These are phyloP conservation scores for Dipus sagitta DNA, from an alignment of 2,797 vertebrate genomes.

Conservation along the genomic window DNA sequence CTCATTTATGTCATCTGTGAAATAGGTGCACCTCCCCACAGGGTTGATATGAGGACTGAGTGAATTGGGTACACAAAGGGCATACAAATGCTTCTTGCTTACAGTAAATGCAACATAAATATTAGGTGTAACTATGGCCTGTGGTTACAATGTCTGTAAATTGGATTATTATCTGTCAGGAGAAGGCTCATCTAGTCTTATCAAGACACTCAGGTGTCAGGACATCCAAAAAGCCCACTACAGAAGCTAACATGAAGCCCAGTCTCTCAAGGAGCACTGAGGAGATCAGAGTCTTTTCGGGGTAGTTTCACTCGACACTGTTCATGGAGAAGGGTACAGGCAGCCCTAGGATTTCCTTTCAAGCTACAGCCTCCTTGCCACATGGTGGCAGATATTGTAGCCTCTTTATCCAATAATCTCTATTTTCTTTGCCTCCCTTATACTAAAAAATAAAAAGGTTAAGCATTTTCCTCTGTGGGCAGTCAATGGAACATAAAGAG, in stretches of 20 bases:
- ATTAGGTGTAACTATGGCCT: constrained; percentile 17
- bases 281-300: background rate
- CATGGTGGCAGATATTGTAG: background rate
- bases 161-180: constrained; percentile 46
- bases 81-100: constrained; percentile 12
- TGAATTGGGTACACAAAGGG: background rate
- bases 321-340: background rate
- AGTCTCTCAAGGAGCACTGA: background rate
- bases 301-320: background rate
- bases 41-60: background rate
- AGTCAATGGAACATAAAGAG: background rate
- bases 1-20: constrained; percentile 17
- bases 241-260: constrained; percentile 1
- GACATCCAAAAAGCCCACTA: constrained; percentile 12
- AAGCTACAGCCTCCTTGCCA: background rate
- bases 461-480: background rate
- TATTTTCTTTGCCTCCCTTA: background rate
- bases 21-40: background rate
- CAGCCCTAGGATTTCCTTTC: background rate
- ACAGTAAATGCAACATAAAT: background rate
- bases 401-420: background rate
- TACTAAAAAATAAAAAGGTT: constrained; percentile 21
- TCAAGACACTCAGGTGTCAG: constrained; percentile 43
- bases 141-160: constrained; percentile 1
- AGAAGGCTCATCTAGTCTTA: constrained; percentile 40